Evolutionary conservation across 2,888 invertebrate genomes (phyloP).

Genomic region (Phaedon cochleariae): DNA sequence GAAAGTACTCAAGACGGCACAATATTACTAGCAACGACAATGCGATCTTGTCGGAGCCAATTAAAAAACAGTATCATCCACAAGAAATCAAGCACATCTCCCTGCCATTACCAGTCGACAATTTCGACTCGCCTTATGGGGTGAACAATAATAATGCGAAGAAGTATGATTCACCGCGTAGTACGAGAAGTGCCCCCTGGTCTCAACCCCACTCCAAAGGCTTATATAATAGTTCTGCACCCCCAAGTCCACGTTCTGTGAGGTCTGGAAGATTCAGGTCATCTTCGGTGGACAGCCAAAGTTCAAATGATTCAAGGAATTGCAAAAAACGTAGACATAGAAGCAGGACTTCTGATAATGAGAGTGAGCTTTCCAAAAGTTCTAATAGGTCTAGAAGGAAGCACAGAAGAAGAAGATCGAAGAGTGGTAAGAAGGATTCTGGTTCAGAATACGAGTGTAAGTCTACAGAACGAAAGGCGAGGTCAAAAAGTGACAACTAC

Average conservation of each 20-base stretch:
- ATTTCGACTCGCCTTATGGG: conserved; percentile 56
- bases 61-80: conserved; percentile 36
- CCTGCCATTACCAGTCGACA: conserved; percentile 67
- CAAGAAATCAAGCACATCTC: conserved; percentile 66
- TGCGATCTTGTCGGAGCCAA: conserved; percentile 30
- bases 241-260: conserved; percentile 82
- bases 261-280: conserved; percentile 78
- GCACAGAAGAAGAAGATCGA: conserved; percentile 78
- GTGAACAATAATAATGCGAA: conserved; percentile 39
- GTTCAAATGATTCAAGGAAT: conserved; percentile 84
- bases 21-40: conserved; percentile 65
- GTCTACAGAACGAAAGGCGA: conserved; percentile 49
- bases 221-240: conserved; percentile 68
- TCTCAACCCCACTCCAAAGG: conserved; percentile 76
- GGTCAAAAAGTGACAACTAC: conserved; percentile 50
- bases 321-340: conserved; percentile 81
- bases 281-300: conserved; percentile 89
- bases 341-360: conserved; percentile 87
- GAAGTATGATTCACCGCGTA: conserved; percentile 77
- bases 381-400: conserved; percentile 82
- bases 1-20: conserved; percentile 70
- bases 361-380: conserved; percentile 87
- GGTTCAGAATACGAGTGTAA: conserved; percentile 77
- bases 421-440: conserved; percentile 77
- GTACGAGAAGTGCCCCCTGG: conserved; percentile 85